These are phyloP conservation scores for Pteria penguin DNA, from an alignment of 2,888 invertebrate species.

Conservation along the genomic window DNA sequence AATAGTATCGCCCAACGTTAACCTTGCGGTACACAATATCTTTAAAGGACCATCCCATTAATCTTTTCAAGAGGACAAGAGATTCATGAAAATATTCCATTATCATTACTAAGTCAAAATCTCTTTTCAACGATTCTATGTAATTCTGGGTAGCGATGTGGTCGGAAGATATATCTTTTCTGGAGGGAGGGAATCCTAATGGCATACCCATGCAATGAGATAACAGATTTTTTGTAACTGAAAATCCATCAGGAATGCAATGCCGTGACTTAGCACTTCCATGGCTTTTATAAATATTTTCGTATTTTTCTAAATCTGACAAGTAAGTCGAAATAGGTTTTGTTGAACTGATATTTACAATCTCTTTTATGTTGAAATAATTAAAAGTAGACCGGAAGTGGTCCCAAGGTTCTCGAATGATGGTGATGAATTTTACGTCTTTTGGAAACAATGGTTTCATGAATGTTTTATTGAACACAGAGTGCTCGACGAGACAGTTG, in stretches of 20 bases:
- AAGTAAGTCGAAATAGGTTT: slow-evolving; percentile 65
- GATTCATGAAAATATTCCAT: slow-evolving; percentile 78
- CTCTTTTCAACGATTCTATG: slow-evolving; percentile 64
- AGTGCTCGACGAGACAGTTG: slow-evolving; percentile 75
- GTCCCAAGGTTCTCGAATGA: slow-evolving; percentile 75
- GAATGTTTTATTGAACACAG: slow-evolving; percentile 69
- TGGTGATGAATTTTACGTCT: slow-evolving; percentile 71
- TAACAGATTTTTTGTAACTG: slow-evolving; percentile 74
- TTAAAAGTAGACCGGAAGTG: slow-evolving; percentile 76
- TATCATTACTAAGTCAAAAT: slow-evolving; percentile 75
- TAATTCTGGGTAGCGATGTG: slow-evolving; percentile 52
- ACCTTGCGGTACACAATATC: slow-evolving; percentile 73
- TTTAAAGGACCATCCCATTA: slow-evolving; percentile 76
- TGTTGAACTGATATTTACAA: slow-evolving; percentile 63
- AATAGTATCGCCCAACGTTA: slow-evolving; percentile 59
- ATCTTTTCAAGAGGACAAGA: slow-evolving; percentile 72
- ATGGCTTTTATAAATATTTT: slow-evolving; percentile 67
- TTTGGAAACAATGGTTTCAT: slow-evolving; percentile 71
- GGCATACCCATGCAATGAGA: slow-evolving; percentile 77
- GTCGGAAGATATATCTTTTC: slow-evolving; percentile 57
- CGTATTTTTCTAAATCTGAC: slow-evolving; percentile 68
- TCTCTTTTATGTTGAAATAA: slow-evolving; percentile 68
- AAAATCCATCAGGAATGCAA: slow-evolving; percentile 77
- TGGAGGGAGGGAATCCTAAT: slow-evolving; percentile 69
- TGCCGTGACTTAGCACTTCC: slow-evolving; percentile 51